Evolutionary conservation across 2,113 vertebrate species (phyloP).

Genomic region (Lepisosteus oculatus): DNA sequence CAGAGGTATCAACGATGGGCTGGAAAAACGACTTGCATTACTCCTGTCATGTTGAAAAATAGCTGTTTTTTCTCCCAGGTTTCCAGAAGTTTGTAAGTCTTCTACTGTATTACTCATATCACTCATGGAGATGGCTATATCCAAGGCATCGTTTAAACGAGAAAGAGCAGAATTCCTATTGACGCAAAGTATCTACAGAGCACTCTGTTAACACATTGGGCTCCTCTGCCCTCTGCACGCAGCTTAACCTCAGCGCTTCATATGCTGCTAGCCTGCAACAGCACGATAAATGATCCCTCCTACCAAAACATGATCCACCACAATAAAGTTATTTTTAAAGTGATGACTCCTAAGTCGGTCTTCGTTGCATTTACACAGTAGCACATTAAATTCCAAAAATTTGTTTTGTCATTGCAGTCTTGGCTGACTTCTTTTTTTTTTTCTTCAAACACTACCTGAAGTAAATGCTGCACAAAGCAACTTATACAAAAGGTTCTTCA

Average conservation of each 20-base stretch:
- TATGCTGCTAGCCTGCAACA: slow-evolving; percentile 61
- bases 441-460: slow-evolving; percentile 35
- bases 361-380: slow-evolving; percentile 36
- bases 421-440: slow-evolving; percentile 15
- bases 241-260: slow-evolving; percentile 33
- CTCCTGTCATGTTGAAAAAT: slow-evolving; percentile 56
- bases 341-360: slow-evolving; percentile 52
- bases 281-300: slow-evolving; percentile 67
- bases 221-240: slow-evolving; percentile 47
- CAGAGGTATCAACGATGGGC: slow-evolving; percentile 54
- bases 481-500: slow-evolving; percentile 38
- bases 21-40: slow-evolving; percentile 48
- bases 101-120: slow-evolving; percentile 69
- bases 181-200: slow-evolving; percentile 20
- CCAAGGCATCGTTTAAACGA: slow-evolving; percentile 67
- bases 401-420: slow-evolving; percentile 15
- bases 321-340: slow-evolving; percentile 72
- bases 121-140: slow-evolving; percentile 58
- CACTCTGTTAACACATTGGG: slow-evolving; percentile 33
- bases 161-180: slow-evolving; percentile 44
- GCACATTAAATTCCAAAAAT: slow-evolving; percentile 30
- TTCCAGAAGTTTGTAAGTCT: slow-evolving; percentile 54
- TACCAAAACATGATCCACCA: slow-evolving; percentile 67
- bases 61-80: slow-evolving; percentile 59
- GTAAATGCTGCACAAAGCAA: slow-evolving; percentile 29